Conservation (phyloP, 2,797 vertebrate genomes). For the Micropoecilia bifurca region DNA sequence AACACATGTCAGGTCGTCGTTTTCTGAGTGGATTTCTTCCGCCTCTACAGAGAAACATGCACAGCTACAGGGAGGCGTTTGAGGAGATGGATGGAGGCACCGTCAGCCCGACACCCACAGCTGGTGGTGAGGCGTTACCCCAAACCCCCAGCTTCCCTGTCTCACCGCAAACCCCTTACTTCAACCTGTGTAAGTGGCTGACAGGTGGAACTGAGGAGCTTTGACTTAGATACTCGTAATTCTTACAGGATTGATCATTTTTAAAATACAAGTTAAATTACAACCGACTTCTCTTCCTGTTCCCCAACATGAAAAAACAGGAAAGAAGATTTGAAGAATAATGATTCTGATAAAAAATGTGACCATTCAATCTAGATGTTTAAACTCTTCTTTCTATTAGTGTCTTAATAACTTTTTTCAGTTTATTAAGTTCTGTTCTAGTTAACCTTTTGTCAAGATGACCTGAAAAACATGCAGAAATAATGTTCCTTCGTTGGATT, state of each 20-base stretch:
- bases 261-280: not conserved
- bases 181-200: constrained; percentile 87
- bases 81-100: constrained; percentile 91
- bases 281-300: not conserved
- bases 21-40: constrained; percentile 10
- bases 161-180: constrained; percentile 88
- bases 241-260: not conserved
- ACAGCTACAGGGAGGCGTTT: constrained; percentile 98
- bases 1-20: not conserved
- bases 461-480: not conserved
- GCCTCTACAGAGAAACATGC: constrained; percentile 89
- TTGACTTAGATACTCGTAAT: constrained; percentile 5
- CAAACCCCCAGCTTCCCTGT: constrained; percentile 87
- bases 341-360: not conserved
- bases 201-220: constrained; percentile 77
- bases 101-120: constrained; percentile 79
- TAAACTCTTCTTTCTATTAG: not conserved
- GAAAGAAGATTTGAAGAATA: not conserved
- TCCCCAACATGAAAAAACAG: not conserved
- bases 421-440: not conserved
- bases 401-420: not conserved
- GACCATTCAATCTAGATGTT: not conserved
- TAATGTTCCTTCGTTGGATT: not conserved
- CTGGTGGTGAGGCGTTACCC: constrained; percentile 91
- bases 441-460: not conserved